Evolutionary conservation across 1,140 invertebrate species (phyloP), one percentile per base, ranked within the genome.

Genomic region (Brachionus manjavacas): DNA sequence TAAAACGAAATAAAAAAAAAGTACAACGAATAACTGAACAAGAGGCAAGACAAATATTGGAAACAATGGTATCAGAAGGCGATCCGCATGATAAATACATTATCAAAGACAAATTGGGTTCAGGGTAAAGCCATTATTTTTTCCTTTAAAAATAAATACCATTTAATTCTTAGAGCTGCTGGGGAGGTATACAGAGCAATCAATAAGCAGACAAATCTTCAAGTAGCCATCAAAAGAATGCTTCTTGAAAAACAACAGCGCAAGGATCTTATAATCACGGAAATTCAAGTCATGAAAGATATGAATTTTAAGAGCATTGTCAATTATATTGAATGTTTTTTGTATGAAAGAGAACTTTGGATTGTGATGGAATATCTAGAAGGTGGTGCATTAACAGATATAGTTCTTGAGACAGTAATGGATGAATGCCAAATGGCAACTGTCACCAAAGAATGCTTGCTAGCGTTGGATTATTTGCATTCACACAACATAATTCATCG

Each of bases 381-480:
- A 85, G 91, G 91, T 66, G 91, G 91, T 16, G 90, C 91, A 31
- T 87, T 91, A 14, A 91, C 91, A 0, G 91, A 91, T 86, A 91
- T 91, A 83, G 91, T 92, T 52, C 90, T 90, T 11, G 91, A 92
- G 85, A 91, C 91, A 2, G 89, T 91, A 49, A 89, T 92, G 87
- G 90, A 90, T 70, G 91, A 91, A 86, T 86, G 85, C 14, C 88
- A 89, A 84, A 89, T 89, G 84, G 88, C 89, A 43, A 84, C 87
- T 1, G 87, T 89, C 1, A 70, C 88, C 3, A 87, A 85, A 66
- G 84, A 91, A 95, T 98, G 87, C 68, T 90, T 99, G 68, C 95
- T 97, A 89, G 97, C 97, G 3, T 90, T 99, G 72, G 72, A 85
- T 16, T 85, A 39, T 72, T 39, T 85, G 3, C 85, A 85, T 70